Conservation (phyloP, 2,797 vertebrate genomes). For the Linurgus olivaceus region DNA sequence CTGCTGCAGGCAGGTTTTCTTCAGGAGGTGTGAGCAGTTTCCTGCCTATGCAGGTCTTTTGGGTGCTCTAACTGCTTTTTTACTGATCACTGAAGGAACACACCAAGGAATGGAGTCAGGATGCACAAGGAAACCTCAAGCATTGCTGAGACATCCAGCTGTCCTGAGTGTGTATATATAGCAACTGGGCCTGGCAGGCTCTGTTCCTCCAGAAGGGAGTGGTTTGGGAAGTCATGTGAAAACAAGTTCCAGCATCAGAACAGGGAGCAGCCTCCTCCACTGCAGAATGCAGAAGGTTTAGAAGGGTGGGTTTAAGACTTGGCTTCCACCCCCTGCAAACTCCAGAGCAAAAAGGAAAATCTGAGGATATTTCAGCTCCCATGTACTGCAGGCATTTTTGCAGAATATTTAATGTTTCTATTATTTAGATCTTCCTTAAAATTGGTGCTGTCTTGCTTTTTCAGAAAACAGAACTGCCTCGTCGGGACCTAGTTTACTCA, state of each 20-base stretch:
- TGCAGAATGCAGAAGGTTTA: not conserved
- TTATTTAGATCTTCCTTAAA: not conserved
- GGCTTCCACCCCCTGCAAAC: not conserved
- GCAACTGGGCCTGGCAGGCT: conserved; percentile 1
- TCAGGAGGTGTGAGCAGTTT: not conserved
- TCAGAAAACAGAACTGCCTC: conserved; percentile 88
- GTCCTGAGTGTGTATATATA: not conserved
- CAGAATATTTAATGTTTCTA: not conserved
- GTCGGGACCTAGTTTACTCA: conserved; percentile 94
- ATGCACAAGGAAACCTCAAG: not conserved
- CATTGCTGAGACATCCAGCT: not conserved
- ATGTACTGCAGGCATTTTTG: not conserved
- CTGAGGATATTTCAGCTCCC: not conserved
- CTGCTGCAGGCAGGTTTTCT: not conserved
- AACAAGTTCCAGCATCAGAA: conserved; percentile 18
- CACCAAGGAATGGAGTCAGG: not conserved
- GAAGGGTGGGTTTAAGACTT: not conserved
- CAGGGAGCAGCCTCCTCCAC: not conserved
- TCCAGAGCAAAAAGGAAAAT: not conserved
- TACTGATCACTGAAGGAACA: not conserved
- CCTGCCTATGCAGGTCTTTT: not conserved
- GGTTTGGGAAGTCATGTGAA: not conserved
- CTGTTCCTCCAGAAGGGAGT: not conserved
- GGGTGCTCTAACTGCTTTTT: not conserved
- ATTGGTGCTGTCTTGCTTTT: not conserved